phyloP scores from a whole-genome alignment of 2,888 invertebrate species.

The Spicauda simplicius region DNA sequence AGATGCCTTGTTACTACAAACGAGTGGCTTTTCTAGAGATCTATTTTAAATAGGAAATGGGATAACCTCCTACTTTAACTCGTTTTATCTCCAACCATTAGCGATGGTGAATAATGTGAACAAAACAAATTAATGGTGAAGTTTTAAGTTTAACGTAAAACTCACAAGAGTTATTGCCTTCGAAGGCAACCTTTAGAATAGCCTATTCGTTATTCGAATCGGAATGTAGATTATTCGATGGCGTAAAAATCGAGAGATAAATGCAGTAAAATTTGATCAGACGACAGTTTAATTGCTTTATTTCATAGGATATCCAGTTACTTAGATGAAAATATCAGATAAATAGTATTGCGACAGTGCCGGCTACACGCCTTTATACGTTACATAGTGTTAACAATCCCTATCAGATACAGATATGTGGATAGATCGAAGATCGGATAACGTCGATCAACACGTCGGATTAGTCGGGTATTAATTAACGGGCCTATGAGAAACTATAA shows the following conservation, averaged over 20 bases:
- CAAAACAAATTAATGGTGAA: slow-evolving; percentile 28
- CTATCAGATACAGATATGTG: slow-evolving; percentile 63
- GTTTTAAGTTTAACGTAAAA: slow-evolving; percentile 23
- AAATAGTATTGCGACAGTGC: slow-evolving; percentile 50
- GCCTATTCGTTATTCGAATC: slow-evolving; percentile 11
- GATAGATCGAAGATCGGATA: slow-evolving; percentile 63
- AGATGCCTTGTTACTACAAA: slow-evolving; percentile 40
- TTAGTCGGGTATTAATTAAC: slow-evolving; percentile 73
- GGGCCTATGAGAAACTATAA: slow-evolving; percentile 59
- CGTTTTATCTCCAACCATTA: slow-evolving; percentile 34
- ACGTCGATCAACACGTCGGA: slow-evolving; percentile 67
- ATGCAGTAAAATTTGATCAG: slow-evolving; percentile 19
- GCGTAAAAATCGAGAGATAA: slow-evolving; percentile 29
- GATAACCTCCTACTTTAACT: slow-evolving; percentile 35
- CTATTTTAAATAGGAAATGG: slow-evolving; percentile 34
- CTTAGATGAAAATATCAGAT: slow-evolving; percentile 28
- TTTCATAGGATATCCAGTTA: slow-evolving; percentile 31
- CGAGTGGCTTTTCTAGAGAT: slow-evolving; percentile 39
- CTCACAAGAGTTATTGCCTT: slow-evolving; percentile 9
- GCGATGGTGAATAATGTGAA: slow-evolving; percentile 26
- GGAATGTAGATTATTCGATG: slow-evolving; percentile 12
- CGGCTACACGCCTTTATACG: slow-evolving; percentile 61
- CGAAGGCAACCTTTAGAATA: slow-evolving; percentile 9
- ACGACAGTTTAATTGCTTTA: slow-evolving; percentile 31
- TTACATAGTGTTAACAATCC: slow-evolving; percentile 65